A percentile compares a stretch with the other conserved stretches of the same genome.
These are phyloP conservation scores for Myiozetetes cayanensis DNA, from an alignment of 2,113 vertebrate genomes.

Conservation along the genomic window DNA sequence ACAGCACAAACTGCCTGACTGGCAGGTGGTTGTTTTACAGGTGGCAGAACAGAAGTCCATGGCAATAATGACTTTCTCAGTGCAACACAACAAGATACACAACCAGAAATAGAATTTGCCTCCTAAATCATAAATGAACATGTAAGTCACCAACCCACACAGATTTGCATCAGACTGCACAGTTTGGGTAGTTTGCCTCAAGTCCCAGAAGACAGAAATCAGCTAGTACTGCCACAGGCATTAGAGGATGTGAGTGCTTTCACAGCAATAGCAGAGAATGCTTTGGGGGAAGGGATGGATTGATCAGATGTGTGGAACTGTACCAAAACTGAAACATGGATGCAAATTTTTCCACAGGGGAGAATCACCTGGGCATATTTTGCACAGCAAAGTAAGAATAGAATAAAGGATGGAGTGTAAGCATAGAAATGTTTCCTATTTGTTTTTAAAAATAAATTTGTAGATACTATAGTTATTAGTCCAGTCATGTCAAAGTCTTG, in stretches of 20 bases:
- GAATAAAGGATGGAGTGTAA: background rate
- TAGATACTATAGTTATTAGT: background rate
- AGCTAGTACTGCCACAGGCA: background rate
- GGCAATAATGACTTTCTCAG: background rate
- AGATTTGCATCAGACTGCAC: background rate
- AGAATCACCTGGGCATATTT: background rate
- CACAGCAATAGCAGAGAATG: background rate
- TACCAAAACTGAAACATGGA: background rate
- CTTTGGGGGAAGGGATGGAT: background rate
- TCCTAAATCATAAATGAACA: background rate
- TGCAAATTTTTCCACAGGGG: background rate
- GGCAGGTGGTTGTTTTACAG: background rate
- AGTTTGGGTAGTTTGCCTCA: background rate
- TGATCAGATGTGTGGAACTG: background rate
- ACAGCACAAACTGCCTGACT: background rate
- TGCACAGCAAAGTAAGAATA: background rate
- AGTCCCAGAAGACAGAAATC: background rate
- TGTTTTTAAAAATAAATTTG: background rate
- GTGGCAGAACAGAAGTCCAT: rapidly evolving
- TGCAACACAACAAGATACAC: background rate
- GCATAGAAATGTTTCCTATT: background rate
- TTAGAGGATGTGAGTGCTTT: background rate
- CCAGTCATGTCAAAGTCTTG: background rate
- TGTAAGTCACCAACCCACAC: background rate
- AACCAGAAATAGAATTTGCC: background rate